These are phyloP conservation scores for Patella depressa DNA, from an alignment of 2,888 invertebrate genomes.

Conservation along the genomic window DNA sequence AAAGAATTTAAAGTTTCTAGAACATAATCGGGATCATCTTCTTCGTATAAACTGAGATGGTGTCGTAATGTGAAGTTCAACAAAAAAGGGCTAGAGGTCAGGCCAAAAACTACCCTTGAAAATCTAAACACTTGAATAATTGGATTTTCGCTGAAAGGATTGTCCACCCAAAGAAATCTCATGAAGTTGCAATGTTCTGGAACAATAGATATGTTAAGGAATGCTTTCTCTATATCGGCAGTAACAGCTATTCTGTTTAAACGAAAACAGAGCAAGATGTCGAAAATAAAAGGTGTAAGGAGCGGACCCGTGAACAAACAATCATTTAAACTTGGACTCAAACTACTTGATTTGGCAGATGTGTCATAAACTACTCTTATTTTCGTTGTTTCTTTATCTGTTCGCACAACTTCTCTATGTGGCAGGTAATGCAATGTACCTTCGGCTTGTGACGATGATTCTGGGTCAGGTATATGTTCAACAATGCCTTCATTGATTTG, in stretches of 20 bases:
- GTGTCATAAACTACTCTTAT: not conserved
- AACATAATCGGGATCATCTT: not conserved
- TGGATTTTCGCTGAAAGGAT: not conserved
- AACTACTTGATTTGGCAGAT: not conserved
- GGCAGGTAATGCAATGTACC: not conserved
- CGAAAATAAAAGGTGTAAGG: not conserved
- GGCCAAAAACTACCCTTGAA: not conserved
- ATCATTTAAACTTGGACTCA: not conserved
- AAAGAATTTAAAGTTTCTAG: not conserved
- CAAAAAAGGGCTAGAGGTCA: not conserved
- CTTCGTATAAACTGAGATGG: not conserved
- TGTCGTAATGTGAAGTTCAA: not conserved
- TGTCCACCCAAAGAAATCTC: not conserved
- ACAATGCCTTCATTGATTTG: not conserved
- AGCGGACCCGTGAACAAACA: not conserved
- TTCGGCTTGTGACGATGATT: not conserved
- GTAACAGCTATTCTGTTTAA: not conserved
- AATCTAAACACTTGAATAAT: not conserved
- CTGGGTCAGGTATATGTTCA: not conserved
- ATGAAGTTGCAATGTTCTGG: not conserved
- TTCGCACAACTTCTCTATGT: not conserved
- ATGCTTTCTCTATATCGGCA: not conserved
- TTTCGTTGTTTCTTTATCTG: not conserved
- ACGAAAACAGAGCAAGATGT: not conserved
- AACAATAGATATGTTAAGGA: not conserved